Base-by-base conservation (phyloP, 2,888 invertebrate species). In the Acleris sparsana region DNA sequence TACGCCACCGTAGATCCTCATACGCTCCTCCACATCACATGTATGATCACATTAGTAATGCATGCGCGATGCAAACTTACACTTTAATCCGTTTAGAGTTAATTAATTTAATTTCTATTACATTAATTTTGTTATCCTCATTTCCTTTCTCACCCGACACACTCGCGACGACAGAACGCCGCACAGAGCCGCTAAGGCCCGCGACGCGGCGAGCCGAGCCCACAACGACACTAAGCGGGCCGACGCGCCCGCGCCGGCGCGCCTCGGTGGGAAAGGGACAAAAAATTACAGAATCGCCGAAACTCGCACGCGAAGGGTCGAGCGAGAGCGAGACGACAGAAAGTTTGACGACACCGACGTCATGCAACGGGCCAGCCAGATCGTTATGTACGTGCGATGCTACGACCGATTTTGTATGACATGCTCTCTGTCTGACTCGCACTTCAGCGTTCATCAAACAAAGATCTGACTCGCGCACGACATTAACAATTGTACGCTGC, bases 331-430 rank as follows among this genome's bases (percentile, higher is more conserved):
- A 78, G 94, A 90, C 89, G 94, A 87, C 88, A 93, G 87, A 93
- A 93, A 84, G 68, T 94, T 95, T 83, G 95, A 96, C 87, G 96
- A 96, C 89, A 95, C 95, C 78, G 95, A 95, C 87, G 96, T 96
- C 80, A 95, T 96, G 94, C 96, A 96, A 92, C 95, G 96, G 87
- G 96, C 96, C 87, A 96, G 96, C 94, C 96, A 96, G 91, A 97
- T 97, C 88, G 96, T 97, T 88, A 96, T 96, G 97, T 97, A 96
- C 94, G 96, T 88, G 80, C 77, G 74, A 72, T 72, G 73, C 73
- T 71, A 63, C 62, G 68, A 68, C 62, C 65, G 62, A 62, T 49
- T 62, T 51, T 44, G 62, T 66, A 62, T 70, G 69, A 71, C 76
- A 69, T 71, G 72, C 76, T 76, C 78, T 78, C 67, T 78, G 74